Evolutionary conservation across 2,888 invertebrate genomes (phyloP).

Genomic region (Caenorhabditis japonica): DNA sequence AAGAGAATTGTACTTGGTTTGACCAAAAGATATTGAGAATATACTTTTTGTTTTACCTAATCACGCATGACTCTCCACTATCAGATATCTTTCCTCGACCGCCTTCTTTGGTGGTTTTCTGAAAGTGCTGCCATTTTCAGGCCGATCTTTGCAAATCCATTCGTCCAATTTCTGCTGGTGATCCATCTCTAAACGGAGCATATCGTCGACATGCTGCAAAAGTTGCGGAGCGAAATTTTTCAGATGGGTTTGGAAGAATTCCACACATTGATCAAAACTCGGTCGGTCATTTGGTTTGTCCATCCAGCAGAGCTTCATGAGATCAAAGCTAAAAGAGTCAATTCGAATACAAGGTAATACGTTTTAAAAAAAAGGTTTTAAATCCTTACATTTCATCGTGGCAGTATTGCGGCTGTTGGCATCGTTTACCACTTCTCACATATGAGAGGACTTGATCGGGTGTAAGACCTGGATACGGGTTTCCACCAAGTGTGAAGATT

Average conservation of each 20-base stretch:
- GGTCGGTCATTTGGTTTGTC: slow-evolving; percentile 86
- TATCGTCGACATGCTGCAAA: slow-evolving; percentile 42
- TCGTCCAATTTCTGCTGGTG: slow-evolving; percentile 35
- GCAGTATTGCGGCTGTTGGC: slow-evolving; percentile 88
- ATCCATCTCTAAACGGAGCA: slow-evolving; percentile 32
- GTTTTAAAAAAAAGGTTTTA: neutral
- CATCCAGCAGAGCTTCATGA: slow-evolving; percentile 91
- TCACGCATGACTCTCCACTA: slow-evolving; percentile 22
- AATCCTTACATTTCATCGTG: slow-evolving; percentile 85
- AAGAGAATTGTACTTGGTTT: slow-evolving; percentile 6
- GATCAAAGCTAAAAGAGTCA: slow-evolving; percentile 80
- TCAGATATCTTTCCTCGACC: slow-evolving; percentile 21
- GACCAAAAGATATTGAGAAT: neutral
- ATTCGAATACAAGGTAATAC: neutral
- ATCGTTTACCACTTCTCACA: slow-evolving; percentile 87
- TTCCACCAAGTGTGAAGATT: slow-evolving; percentile 83
- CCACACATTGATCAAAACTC: slow-evolving; percentile 81
- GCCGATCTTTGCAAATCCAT: slow-evolving; percentile 23
- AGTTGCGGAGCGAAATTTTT: slow-evolving; percentile 42
- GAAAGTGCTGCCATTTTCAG: slow-evolving; percentile 8
- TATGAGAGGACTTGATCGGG: slow-evolving; percentile 50
- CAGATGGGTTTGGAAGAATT: slow-evolving; percentile 48
- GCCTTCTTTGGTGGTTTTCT: neutral
- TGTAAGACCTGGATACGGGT: slow-evolving; percentile 81
- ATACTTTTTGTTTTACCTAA: neutral